Percentiles rank a stretch among this genome's conserved stretches.
Evolutionary conservation across 2,113 vertebrate genomes (phyloP).

Genomic region (Trochalopteron elliotii): DNA sequence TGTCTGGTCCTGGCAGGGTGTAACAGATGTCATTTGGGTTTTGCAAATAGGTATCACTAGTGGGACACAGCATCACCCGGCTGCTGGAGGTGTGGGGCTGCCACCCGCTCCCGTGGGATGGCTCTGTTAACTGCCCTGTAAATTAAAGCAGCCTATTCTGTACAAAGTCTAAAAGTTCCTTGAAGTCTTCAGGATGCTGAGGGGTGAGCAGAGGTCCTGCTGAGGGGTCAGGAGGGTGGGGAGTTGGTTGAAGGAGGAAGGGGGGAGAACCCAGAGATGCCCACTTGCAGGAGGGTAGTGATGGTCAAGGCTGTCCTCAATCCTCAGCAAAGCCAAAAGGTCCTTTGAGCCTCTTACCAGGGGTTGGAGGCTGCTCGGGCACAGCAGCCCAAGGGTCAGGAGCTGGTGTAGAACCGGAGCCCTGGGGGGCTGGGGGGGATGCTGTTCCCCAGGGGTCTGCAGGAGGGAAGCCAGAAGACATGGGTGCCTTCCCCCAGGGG

Average conservation of each 20-base stretch:
- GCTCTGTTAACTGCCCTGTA: neutral
- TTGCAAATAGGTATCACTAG: neutral
- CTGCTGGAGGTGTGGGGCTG: neutral
- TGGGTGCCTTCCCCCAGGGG: conserved; percentile 71
- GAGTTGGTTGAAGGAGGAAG: neutral
- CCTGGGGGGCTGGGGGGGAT: conserved; percentile 43
- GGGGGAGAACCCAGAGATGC: neutral
- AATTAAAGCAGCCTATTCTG: neutral
- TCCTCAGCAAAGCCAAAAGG: neutral
- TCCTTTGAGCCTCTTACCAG: conserved; percentile 56
- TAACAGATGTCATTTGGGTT: neutral
- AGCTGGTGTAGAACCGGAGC: neutral
- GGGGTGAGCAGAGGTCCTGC: neutral
- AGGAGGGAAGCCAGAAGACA: conserved; percentile 50
- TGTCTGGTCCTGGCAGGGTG: neutral
- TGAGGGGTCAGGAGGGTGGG: neutral
- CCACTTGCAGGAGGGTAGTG: neutral
- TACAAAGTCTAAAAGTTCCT: neutral
- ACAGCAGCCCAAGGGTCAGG: conserved; percentile 70
- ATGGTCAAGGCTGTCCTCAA: neutral
- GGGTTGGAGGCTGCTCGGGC: conserved; percentile 38
- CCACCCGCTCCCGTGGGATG: accelerated
- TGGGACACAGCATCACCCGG: neutral
- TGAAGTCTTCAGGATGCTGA: neutral
- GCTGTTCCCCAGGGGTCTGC: conserved; percentile 67